These are phyloP conservation scores for Ptilorrhoa leucosticta DNA, from an alignment of 2,113 vertebrate species.

Conservation along the genomic window DNA sequence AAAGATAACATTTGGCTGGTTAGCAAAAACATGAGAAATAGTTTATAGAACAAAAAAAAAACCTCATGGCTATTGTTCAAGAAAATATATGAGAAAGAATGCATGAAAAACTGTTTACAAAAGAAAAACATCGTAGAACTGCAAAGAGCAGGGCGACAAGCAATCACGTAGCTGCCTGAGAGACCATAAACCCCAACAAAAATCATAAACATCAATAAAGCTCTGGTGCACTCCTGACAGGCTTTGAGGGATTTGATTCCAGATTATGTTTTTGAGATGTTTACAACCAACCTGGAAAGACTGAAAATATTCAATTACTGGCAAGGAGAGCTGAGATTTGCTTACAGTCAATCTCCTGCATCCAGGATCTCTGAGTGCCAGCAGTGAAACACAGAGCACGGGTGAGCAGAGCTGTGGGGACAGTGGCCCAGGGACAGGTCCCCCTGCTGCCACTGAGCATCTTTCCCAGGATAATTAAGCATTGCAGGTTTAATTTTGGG, in stretches of 20 bases:
- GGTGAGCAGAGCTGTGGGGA: accelerated
- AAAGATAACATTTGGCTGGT: too few species aligned
- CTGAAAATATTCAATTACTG: not conserved
- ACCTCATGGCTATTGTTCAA: too few species aligned
- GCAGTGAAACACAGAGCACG: accelerated
- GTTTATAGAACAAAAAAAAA: too few species aligned
- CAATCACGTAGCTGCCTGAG: not conserved
- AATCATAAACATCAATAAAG: not conserved
- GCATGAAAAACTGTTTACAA: too few species aligned
- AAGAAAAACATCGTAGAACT: too few species aligned
- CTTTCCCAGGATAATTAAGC: not conserved
- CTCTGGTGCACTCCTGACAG: not conserved
- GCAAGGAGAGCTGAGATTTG: not conserved
- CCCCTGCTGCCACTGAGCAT: not conserved
- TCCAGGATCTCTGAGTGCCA: not conserved
- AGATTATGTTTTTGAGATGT: not conserved
- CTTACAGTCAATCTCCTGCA: not conserved
- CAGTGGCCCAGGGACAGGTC: not conserved
- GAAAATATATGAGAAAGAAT: too few species aligned
- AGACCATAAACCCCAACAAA: not conserved
- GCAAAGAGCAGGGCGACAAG: too few species aligned
- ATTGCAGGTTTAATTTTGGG: not conserved
- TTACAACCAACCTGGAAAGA: not conserved
- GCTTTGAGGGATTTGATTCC: not conserved
- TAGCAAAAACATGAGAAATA: too few species aligned